These are phyloP conservation scores for Centruroides sculpturatus DNA, from an alignment of 1,140 invertebrate species.

Conservation along the genomic window DNA sequence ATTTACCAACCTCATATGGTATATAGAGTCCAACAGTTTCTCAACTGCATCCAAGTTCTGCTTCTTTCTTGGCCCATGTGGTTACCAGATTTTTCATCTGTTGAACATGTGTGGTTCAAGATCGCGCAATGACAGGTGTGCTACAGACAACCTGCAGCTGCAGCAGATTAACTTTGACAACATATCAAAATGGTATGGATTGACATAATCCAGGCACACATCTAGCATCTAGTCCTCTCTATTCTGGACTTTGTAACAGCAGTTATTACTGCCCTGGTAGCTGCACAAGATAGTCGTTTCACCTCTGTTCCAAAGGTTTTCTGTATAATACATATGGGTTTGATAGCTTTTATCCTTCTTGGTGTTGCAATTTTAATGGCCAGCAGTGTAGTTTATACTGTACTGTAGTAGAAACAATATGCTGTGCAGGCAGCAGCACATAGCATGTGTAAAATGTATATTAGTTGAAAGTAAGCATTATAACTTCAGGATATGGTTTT, in stretches of 20 bases:
- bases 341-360: too few relatives aligned
- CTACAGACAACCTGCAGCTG: background rate
- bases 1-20: background rate
- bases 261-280: background rate
- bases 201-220: background rate
- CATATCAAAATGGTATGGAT: too few relatives aligned
- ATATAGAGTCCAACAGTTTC: background rate
- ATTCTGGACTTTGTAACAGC: background rate
- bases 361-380: too few relatives aligned
- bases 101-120: background rate
- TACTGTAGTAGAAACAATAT: too few relatives aligned
- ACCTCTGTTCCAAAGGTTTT: too few relatives aligned
- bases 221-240: background rate
- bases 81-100: background rate
- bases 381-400: too few relatives aligned
- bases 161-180: too few relatives aligned
- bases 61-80: background rate
- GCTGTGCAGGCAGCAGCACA: too few relatives aligned
- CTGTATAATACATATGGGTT: too few relatives aligned
- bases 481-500: too few relatives aligned
- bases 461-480: too few relatives aligned
- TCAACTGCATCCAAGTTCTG: background rate
- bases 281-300: background rate
- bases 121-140: background rate
- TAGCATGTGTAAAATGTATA: too few relatives aligned